Percentiles rank a stretch among this genome's conserved stretches.
phyloP scores from a whole-genome alignment of 2,888 invertebrate genomes.

The Acanthopleura granulata region DNA sequence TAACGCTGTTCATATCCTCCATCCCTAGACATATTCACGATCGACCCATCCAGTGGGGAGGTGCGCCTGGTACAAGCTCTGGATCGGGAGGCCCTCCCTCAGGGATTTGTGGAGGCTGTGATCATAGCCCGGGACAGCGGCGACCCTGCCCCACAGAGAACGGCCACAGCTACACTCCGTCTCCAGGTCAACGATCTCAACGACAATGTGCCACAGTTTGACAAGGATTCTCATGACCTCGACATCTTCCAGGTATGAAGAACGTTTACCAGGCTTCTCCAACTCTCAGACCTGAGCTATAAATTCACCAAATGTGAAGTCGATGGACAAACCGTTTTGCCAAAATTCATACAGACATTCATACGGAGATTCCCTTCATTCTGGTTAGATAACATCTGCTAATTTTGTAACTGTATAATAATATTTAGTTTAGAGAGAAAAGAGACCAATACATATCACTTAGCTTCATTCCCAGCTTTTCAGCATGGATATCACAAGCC shows the following conservation, averaged over 20 bases:
- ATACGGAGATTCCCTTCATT: too few relatives aligned
- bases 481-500: too few relatives aligned
- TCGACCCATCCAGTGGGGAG: background rate
- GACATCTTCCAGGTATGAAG: background rate
- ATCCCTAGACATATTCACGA: background rate
- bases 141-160: background rate
- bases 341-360: too few relatives aligned
- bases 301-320: too few relatives aligned
- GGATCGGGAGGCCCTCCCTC: background rate
- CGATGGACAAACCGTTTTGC: too few relatives aligned
- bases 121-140: conserved; percentile 7
- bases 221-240: background rate
- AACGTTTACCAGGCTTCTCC: too few relatives aligned
- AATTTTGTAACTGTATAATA: too few relatives aligned
- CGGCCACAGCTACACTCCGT: background rate
- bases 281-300: too few relatives aligned
- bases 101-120: background rate
- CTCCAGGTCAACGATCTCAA: background rate
- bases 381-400: too few relatives aligned
- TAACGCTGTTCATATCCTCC: background rate
- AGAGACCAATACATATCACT: too few relatives aligned
- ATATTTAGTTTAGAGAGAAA: too few relatives aligned
- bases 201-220: background rate
- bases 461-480: too few relatives aligned
- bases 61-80: background rate